Conservation (phyloP, 2,113 vertebrate genomes). For the Antidorcas marsupialis region DNA sequence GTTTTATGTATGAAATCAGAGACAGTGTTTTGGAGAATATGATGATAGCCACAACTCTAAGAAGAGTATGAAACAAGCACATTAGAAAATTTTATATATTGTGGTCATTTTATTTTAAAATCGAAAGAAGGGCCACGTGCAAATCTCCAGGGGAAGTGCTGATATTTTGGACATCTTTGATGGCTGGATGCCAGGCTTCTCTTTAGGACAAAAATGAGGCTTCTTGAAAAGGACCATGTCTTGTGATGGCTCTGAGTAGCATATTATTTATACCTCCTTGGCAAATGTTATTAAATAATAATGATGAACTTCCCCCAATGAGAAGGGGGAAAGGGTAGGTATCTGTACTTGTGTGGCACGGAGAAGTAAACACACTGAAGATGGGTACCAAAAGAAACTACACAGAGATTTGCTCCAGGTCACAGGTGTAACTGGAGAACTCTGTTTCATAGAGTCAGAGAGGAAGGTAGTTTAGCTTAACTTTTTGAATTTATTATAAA, state of each 20-base stretch:
- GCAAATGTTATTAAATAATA: slow-evolving; percentile 9
- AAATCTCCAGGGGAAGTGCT: not conserved
- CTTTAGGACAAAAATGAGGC: not conserved
- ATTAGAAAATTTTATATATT: not conserved
- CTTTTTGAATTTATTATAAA: not conserved
- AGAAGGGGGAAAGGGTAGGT: not conserved
- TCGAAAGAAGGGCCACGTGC: not conserved
- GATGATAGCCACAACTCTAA: not conserved
- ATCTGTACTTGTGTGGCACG: not conserved
- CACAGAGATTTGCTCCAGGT: not conserved
- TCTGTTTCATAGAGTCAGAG: not conserved
- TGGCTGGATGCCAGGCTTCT: not conserved
- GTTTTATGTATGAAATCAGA: slow-evolving; percentile 30
- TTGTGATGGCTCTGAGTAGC: not conserved
- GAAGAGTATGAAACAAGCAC: not conserved
- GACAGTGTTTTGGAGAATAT: not conserved
- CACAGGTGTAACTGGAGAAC: not conserved
- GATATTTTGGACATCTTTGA: not conserved
- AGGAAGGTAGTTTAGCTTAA: not conserved
- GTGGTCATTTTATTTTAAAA: not conserved
- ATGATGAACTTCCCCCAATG: not conserved
- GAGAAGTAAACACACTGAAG: not conserved
- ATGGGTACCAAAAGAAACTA: not conserved
- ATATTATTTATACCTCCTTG: not conserved
- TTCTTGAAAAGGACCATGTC: not conserved